These are phyloP conservation scores for Andinoacara biseriatus DNA, from an alignment of 2,113 vertebrate species.

Conservation along the genomic window DNA sequence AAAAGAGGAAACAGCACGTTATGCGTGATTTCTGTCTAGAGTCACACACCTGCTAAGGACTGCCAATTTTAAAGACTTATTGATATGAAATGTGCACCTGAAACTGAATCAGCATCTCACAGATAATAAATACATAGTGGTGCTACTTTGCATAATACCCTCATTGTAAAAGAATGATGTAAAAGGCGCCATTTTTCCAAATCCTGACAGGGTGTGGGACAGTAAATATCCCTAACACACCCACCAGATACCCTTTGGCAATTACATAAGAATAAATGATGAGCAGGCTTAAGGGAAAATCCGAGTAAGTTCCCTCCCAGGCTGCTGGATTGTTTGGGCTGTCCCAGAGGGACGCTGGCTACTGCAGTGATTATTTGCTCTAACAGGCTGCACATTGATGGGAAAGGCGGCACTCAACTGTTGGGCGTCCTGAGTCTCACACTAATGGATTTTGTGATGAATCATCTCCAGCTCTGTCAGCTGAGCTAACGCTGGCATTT, in stretches of 20 bases:
- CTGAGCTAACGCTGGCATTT: slow-evolving; percentile 48
- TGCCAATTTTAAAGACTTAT: neutral
- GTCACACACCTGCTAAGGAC: neutral
- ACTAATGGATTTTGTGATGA: slow-evolving; percentile 38
- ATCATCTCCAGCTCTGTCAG: slow-evolving; percentile 32
- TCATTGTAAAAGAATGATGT: slow-evolving; percentile 30
- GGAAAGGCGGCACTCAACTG: slow-evolving; percentile 41
- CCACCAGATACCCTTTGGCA: slow-evolving; percentile 52
- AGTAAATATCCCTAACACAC: slow-evolving; percentile 67
- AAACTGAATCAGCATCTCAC: neutral
- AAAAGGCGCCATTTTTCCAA: slow-evolving; percentile 28
- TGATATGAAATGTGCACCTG: neutral
- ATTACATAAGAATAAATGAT: slow-evolving; percentile 73
- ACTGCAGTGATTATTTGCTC: slow-evolving; percentile 59
- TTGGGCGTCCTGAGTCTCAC: slow-evolving; percentile 30
- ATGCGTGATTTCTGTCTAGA: neutral
- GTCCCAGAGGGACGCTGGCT: slow-evolving; percentile 44
- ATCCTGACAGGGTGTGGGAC: slow-evolving; percentile 57
- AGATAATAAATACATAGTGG: neutral
- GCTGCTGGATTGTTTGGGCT: slow-evolving; percentile 39
- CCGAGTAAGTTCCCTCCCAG: slow-evolving; percentile 55
- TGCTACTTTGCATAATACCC: neutral
- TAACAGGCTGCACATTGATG: slow-evolving; percentile 62
- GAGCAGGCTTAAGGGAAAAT: slow-evolving; percentile 65
- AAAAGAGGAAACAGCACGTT: slow-evolving; percentile 23